phyloP scores from a whole-genome alignment of 2,797 vertebrate genomes.

The Sebastolobus alascanus region DNA sequence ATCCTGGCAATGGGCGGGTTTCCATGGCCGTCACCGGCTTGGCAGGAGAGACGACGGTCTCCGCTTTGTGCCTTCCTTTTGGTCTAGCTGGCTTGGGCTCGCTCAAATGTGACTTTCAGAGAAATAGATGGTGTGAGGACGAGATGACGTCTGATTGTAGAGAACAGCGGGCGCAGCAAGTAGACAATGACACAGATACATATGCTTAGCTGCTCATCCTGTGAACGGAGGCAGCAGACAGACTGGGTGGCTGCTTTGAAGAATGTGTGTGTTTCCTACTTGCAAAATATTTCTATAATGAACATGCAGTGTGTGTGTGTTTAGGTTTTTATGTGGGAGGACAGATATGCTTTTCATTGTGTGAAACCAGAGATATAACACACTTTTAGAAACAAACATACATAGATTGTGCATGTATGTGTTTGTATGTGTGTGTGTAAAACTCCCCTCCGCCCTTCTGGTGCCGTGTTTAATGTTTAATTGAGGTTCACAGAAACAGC shows the following conservation, averaged over 20 bases:
- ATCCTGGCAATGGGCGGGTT: constrained; percentile 64
- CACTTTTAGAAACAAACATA: not conserved
- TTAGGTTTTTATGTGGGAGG: not conserved
- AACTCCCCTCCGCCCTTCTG: not conserved
- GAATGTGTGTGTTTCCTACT: constrained; percentile 3
- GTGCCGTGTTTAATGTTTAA: constrained; percentile 71
- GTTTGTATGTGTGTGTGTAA: constrained; percentile 17
- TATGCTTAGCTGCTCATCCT: constrained; percentile 49
- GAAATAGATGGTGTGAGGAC: constrained; percentile 24
- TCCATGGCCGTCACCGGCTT: constrained; percentile 51
- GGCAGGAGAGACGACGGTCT: constrained; percentile 60
- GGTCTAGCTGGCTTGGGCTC: constrained; percentile 33
- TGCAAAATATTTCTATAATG: not conserved
- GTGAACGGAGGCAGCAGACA: constrained; percentile 30
- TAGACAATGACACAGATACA: constrained; percentile 71
- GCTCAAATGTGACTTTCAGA: constrained; percentile 45
- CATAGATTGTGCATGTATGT: not conserved
- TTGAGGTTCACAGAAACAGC: constrained; percentile 46
- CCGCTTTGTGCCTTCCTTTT: constrained; percentile 59
- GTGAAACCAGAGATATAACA: not conserved
- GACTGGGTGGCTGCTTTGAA: constrained; percentile 21
- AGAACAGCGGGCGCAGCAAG: constrained; percentile 36
- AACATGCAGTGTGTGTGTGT: not conserved
- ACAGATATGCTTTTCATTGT: not conserved
- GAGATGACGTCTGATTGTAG: constrained; percentile 49